Base-by-base conservation (phyloP, 2,797 vertebrate species). In the Argyrosomus regius region DNA sequence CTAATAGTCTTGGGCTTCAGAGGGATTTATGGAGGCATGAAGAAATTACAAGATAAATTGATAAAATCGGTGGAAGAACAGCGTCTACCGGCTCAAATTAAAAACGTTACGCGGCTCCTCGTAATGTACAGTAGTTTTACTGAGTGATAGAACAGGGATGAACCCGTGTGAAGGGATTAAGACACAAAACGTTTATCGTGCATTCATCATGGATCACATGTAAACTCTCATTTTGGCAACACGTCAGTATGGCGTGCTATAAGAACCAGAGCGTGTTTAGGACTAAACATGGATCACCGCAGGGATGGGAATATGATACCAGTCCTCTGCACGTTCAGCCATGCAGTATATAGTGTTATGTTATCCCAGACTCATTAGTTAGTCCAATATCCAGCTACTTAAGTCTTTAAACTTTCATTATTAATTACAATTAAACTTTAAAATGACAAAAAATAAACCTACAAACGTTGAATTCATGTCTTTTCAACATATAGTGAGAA, bases 1-100 rank as follows among this genome's bases (percentile, higher is more conserved):
- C 77, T 84, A 83, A 85, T 70, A 82, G 84, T 54, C 50, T 31
- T 10, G 87, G 59, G 85, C 85, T 78, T 77, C 76, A 56, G 91
- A 83, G 87, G 54, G 75, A 39, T 68, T 75, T 62, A 78, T 41
- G 14, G 50, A 84, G 58, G 31, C 49, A 28, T 50, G 59, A 69
- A 26, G 50, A 74, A 72, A 77, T 72, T n/a, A 72, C 11, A 2
- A 5, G 43, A 61, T 9, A 50, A 81, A 31, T 4, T 41, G 61
- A 80, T 59, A 5, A 77, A 77, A 84, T 72, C 41, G 60, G 48
- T 8, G 45, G 54, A 53, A 53, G 59, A 39, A 61, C 18, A 72
- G 4, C 7, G 50, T 61, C 50, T 31, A 24, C 39, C 11, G 0
- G 56, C 22, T 60, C 20, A 39, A 65, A 80, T 78, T 56, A 68